Evolutionary conservation across 64 coral and sea anemone species (phyloP).

Genomic region (Actinia equina): DNA sequence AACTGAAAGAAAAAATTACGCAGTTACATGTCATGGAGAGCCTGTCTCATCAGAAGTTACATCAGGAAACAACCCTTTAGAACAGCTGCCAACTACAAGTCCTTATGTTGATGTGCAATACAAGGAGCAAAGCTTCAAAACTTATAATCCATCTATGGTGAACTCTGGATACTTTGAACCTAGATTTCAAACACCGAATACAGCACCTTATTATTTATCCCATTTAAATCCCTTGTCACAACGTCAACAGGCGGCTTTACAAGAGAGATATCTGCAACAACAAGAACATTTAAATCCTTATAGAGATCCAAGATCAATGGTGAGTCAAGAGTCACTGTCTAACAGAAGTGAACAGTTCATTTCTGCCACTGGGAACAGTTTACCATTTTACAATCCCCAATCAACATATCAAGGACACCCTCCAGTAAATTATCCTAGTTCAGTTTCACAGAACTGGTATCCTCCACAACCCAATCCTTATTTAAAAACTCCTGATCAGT

Average conservation of each 20-base stretch:
- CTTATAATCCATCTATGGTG: not conserved
- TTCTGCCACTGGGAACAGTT: not conserved
- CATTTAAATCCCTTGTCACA: not conserved
- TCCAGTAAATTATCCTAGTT: not conserved
- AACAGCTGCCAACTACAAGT: slow-evolving; percentile 14
- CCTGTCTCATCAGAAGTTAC: slow-evolving; percentile 4
- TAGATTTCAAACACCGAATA: not conserved
- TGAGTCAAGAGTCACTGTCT: not conserved
- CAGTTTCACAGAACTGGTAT: not conserved
- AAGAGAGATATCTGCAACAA: not conserved
- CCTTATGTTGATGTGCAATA: not conserved
- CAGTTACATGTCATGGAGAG: slow-evolving; percentile 40
- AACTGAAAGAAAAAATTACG: slow-evolving; percentile 29
- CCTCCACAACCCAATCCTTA: not conserved
- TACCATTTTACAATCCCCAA: not conserved
- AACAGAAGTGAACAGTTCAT: not conserved
- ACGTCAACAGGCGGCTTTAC: not conserved
- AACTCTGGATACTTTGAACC: not conserved
- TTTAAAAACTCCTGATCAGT: not conserved
- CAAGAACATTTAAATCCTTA: not conserved
- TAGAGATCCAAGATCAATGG: not conserved
- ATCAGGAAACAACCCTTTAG: not conserved
- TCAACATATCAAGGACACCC: not conserved
- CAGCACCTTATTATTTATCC: not conserved
- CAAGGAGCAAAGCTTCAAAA: not conserved